These are phyloP conservation scores for Thunnus albacares DNA, from an alignment of 2,797 vertebrate genomes.

Conservation along the genomic window DNA sequence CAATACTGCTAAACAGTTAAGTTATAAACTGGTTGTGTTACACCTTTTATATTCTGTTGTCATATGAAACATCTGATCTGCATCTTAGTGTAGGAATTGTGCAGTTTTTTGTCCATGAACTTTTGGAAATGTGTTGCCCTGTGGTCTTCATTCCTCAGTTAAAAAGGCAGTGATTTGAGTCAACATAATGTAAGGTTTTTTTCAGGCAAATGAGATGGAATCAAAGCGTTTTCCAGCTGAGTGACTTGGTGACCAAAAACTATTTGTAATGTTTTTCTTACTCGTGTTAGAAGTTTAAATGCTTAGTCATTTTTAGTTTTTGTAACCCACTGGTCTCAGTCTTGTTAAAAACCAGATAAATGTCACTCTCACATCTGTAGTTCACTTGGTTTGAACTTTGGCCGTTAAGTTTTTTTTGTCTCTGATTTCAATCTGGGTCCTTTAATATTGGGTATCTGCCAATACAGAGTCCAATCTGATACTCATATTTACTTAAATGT, in stretches of 20 bases:
- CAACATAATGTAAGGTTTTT: background rate
- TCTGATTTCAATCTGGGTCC: too few species aligned
- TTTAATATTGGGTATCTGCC: too few species aligned
- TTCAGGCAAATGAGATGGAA: too few species aligned
- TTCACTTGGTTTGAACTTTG: too few species aligned
- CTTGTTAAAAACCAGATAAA: background rate
- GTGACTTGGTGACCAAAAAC: background rate
- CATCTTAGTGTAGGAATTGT: background rate
- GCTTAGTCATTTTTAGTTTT: background rate
- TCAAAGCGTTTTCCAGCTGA: too few species aligned
- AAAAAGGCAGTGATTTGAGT: conserved; percentile 4
- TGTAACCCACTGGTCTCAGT: background rate
- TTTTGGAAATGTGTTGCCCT: conserved; percentile 1
- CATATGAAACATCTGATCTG: background rate
- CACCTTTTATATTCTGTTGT: background rate
- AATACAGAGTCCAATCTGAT: too few species aligned
- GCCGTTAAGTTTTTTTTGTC: too few species aligned
- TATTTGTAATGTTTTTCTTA: too few species aligned
- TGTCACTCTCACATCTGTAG: too few species aligned
- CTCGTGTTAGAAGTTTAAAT: background rate
- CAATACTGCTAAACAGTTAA: background rate
- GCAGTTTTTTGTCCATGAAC: background rate
- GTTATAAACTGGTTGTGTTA: background rate
- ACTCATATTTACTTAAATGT: too few species aligned
- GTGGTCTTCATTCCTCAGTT: background rate